Evolutionary conservation across 2,113 vertebrate genomes (phyloP).

Genomic region (Dendropsophus ebraccatus): DNA sequence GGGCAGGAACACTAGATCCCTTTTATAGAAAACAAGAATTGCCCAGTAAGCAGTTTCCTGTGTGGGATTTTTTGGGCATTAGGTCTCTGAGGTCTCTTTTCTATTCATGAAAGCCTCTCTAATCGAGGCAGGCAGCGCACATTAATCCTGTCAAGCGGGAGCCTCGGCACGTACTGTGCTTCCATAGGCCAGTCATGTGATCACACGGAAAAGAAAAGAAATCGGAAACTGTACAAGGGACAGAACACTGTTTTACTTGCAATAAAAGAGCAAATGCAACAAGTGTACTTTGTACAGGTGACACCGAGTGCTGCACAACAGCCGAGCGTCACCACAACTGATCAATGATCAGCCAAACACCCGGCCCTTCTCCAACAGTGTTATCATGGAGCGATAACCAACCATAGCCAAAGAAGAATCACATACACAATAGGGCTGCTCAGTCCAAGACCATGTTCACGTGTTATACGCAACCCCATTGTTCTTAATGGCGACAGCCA

Average conservation of each 20-base stretch:
- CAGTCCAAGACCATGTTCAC: too few species aligned
- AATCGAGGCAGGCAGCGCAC: conserved; percentile 46
- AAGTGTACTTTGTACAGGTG: not conserved
- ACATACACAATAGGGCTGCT: too few species aligned
- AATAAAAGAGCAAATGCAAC: not conserved
- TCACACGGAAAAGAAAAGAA: not conserved
- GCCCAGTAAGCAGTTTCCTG: conserved; percentile 53
- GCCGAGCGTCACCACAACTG: not conserved
- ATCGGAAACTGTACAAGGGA: not conserved
- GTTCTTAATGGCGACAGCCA: too few species aligned
- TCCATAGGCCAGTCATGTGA: conserved; percentile 28
- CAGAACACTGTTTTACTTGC: not conserved
- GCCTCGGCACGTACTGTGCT: conserved; percentile 23
- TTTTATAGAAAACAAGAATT: conserved; percentile 55
- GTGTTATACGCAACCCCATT: too few species aligned
- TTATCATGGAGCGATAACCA: not conserved
- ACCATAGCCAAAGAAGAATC: not conserved
- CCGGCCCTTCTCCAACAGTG: too few species aligned
- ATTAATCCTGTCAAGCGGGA: conserved; percentile 53
- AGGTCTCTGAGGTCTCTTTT: conserved; percentile 44
- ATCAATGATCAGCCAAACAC: too few species aligned
- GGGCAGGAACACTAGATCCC: conserved; percentile 49
- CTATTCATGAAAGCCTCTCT: conserved; percentile 49
- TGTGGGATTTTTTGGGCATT: conserved; percentile 55
- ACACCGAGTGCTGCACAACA: not conserved